Evolutionary conservation across 2,888 invertebrate species (phyloP), one percentile per base, ranked within the genome.

Genomic region (Isotomurus palustris): DNA sequence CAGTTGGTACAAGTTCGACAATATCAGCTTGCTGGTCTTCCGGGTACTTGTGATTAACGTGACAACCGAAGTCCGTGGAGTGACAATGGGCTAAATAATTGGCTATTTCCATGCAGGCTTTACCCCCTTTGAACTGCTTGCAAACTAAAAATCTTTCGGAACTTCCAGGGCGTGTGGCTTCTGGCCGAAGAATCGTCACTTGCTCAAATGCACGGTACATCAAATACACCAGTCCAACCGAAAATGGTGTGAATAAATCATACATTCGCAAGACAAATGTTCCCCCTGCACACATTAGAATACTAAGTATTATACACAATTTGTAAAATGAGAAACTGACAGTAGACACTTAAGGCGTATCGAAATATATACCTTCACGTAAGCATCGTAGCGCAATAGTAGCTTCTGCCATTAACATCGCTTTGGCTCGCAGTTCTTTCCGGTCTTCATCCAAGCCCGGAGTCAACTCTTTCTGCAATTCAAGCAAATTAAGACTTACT

Each of bases 241-340:
- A 94, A 74, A 94, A 97, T 1, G 85, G 83, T 0, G 97, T 96
- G 75, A 96, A 96, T 14, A 93, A 74, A 75, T 99, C 97, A 75
- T 99, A 99, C 29, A 97, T 74, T 78, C 97, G 97, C 58, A 93
- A 92, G 1, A 97, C 89, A 78, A 97, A 99, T 77, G 91, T 87
- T 0, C 99, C 97, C 56, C 79, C 82, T 56, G 28, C 17, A 28
- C 36, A 8, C 24, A 51, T 24, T 17, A 21, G 32, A 12, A n/a
- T 29, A 24, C 8, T 8, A 24, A 45, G 17, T 10, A 10, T 25
- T 12, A 17, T 14, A 32, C 14, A 32, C 32, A 32, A 8, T 32
- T 32, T 32, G 14, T 14, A 10, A 10, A 8, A 10, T 8, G 10
- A 41, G 6, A 8, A 17, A 8, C 41, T 12, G 6, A 12, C n/a